A percentile compares a stretch with the other conserved stretches of the same genome.
Conservation (phyloP, 2,113 vertebrate species). For the Eublepharis macularius region DNA sequence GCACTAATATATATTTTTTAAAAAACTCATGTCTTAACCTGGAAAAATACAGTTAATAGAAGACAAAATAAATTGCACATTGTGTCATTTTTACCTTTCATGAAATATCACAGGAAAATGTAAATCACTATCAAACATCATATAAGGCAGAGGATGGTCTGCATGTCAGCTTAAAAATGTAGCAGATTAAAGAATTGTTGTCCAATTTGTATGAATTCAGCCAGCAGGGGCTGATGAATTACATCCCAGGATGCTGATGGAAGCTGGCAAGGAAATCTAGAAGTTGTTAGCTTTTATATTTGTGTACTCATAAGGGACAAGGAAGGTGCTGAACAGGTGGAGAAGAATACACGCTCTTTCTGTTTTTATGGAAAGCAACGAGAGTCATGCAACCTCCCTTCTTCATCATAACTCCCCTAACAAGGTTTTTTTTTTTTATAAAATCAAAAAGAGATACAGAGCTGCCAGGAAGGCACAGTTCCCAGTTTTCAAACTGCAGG, state of each 20-base stretch:
- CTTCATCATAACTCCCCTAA: neutral
- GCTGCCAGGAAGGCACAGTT: no score
- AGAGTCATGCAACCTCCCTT: neutral
- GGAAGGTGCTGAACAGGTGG: neutral
- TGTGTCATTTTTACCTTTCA: neutral
- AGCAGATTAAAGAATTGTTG: slow-evolving; percentile 12
- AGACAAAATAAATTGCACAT: neutral
- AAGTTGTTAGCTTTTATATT: neutral
- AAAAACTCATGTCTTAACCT: neutral
- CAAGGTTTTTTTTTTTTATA: no score
- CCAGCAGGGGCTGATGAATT: slow-evolving; percentile 1
- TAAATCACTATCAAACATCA: neutral
- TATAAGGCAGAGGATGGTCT: neutral
- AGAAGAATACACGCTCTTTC: neutral
- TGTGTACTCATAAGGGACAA: neutral
- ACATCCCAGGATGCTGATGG: slow-evolving; percentile 4
- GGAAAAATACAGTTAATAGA: neutral
- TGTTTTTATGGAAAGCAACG: neutral
- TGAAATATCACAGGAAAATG: neutral
- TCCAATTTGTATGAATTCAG: neutral
- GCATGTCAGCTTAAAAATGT: neutral
- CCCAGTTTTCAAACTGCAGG: no score
- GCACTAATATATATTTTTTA: no score
- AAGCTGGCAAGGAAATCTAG: neutral
- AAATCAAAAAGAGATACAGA: no score